Evolutionary conservation across 92 coral and sea anemone genomes (phyloP), one percentile per base, ranked within the genome.

Genomic region (Palythoa heliodiscus): DNA sequence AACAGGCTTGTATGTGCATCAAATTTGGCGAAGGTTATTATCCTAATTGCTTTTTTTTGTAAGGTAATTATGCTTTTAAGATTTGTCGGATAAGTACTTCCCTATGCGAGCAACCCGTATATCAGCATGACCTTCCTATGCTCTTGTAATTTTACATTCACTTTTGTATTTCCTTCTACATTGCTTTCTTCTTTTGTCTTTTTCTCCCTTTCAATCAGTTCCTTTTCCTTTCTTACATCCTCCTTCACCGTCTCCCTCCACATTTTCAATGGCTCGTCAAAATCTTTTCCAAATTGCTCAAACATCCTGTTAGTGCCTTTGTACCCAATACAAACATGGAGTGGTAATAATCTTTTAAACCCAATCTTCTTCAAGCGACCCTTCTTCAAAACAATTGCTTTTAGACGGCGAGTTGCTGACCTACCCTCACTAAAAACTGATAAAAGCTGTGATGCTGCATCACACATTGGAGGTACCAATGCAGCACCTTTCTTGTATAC

Each of bases 111-210:
- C n/a, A n/a, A n/a, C n/a, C n/a, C n/a, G n/a, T n/a, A n/a, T n/a
- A n/a, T n/a, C n/a, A n/a, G 89, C 93, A 91, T 91, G 48, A 3
- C 68, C 71, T 76, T 22, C 69, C 89, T 84, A 82, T 73, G 89
- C n/a, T 15, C 22, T 15, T 66, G 19, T 22, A 66, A 22, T 66
- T 66, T 38, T 22, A 7, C 37, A 19, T 22, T 66, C 22, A 5
- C 20, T 2, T 4, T 38, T 66, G 39, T 15, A 8, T n/a, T 66
- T n/a, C 22, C 20, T 8, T 66, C 9, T 15, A 22, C 20, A 22
- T 66, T 66, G 71, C 71, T 14, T 66, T 66, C 71, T 22, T 66
- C 71, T 66, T 66, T 19, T 10, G 20, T 15, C 71, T 66, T 19
- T 66, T 22, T 22, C 17, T 15, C 20, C 3, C 7, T 66, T 19